phyloP scores from a whole-genome alignment of 2,797 vertebrate species.

The Eremophila alpestris region DNA sequence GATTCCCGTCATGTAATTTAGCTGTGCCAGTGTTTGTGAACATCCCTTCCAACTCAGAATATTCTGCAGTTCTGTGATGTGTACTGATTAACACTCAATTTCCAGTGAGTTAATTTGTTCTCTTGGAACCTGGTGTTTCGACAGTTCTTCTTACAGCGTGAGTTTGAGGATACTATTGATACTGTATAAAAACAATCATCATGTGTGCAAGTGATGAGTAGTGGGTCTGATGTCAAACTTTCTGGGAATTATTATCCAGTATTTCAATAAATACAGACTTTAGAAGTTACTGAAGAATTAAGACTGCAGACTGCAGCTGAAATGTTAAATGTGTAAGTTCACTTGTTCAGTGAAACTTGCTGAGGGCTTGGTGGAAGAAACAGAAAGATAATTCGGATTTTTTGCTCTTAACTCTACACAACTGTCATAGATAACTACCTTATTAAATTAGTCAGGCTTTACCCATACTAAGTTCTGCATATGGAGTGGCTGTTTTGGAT shows the following conservation, averaged over 20 bases:
- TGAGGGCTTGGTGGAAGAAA: neutral
- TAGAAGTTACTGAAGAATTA: neutral
- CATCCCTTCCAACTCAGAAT: neutral
- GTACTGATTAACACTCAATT: neutral
- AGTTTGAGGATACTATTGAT: neutral
- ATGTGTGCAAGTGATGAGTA: neutral
- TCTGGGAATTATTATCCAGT: neutral
- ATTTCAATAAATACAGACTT: neutral
- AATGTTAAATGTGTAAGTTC: neutral
- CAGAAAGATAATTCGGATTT: neutral
- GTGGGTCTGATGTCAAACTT: neutral
- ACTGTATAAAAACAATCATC: neutral
- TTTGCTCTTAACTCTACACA: neutral
- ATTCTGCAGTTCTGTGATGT: neutral
- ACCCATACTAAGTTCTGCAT: neutral
- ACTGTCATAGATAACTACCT: neutral
- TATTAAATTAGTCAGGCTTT: neutral
- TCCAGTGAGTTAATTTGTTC: neutral
- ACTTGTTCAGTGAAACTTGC: neutral
- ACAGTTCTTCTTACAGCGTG: neutral
- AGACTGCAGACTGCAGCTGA: neutral
- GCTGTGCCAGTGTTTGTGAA: neutral
- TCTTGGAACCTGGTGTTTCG: neutral
- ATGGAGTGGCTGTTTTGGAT: neutral
- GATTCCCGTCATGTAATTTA: neutral